phyloP scores from a whole-genome alignment of 2,113 vertebrate genomes.

The Hippocampus abdominalis region DNA sequence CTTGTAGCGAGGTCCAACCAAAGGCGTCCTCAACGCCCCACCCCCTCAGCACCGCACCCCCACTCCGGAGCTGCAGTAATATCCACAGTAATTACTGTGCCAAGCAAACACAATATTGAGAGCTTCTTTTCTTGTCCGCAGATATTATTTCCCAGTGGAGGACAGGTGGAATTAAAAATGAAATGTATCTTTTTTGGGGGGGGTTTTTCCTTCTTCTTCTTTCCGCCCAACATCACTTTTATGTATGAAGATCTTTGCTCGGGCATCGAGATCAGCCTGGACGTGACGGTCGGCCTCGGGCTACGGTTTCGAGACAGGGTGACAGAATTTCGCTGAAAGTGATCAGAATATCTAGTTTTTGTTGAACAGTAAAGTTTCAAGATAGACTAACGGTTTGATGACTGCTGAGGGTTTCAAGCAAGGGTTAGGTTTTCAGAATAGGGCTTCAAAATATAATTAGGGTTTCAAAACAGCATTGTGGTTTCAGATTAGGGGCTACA shows the following conservation, averaged over 20 bases:
- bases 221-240: slow-evolving; percentile 41
- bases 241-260: neutral
- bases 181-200: neutral
- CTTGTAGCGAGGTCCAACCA: neutral
- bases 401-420: no score
- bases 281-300: neutral
- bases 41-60: neutral
- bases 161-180: slow-evolving; percentile 56
- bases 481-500: no score
- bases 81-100: slow-evolving; percentile 60
- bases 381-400: no score
- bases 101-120: slow-evolving; percentile 64
- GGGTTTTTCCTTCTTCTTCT: neutral
- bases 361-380: neutral
- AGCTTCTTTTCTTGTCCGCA: slow-evolving; percentile 43
- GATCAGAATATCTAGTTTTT: neutral
- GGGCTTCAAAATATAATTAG: no score
- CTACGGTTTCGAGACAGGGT: neutral
- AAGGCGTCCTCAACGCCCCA: neutral
- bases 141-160: slow-evolving; percentile 66
- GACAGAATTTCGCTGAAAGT: neutral
- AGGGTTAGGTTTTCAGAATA: no score
- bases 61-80: slow-evolving; percentile 41
- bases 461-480: no score
- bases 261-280: neutral